Evolutionary conservation across 2,888 invertebrate species (phyloP).

Genomic region (Rhamnusium bicolor): DNA sequence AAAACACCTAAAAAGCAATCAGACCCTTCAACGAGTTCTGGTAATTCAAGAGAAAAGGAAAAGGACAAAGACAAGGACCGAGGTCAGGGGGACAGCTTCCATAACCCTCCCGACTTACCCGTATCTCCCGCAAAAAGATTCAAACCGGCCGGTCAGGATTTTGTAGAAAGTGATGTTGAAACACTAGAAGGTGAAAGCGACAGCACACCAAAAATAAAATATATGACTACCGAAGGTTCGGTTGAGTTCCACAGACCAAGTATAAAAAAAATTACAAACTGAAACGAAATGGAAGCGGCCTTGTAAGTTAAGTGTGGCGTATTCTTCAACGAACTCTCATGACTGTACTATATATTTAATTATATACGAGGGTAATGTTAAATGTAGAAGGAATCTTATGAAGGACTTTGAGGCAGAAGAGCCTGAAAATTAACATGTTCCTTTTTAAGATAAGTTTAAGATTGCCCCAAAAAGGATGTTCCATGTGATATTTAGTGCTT

Average conservation of each 20-base stretch:
- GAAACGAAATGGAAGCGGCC: slow-evolving; percentile 76
- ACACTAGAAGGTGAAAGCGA: slow-evolving; percentile 57
- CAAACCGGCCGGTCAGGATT: slow-evolving; percentile 49
- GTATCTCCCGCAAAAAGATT: slow-evolving; percentile 63
- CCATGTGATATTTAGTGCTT: slow-evolving; percentile 24
- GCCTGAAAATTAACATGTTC: slow-evolving; percentile 51
- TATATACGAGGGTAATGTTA: slow-evolving; percentile 76
- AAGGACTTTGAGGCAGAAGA: slow-evolving; percentile 68
- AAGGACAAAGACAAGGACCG: slow-evolving; percentile 52
- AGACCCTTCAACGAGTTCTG: slow-evolving; percentile 52
- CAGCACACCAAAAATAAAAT: slow-evolving; percentile 53
- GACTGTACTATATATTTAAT: slow-evolving; percentile 77
- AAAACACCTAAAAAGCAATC: slow-evolving; percentile 57
- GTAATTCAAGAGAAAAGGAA: slow-evolving; percentile 45
- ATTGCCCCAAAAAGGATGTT: background rate
- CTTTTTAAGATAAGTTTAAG: slow-evolving; percentile 11
- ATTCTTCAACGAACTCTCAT: slow-evolving; percentile 73
- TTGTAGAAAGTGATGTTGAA: slow-evolving; percentile 53
- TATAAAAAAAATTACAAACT: slow-evolving; percentile 66
- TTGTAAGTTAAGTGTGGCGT: slow-evolving; percentile 78
- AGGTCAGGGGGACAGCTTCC: slow-evolving; percentile 62
- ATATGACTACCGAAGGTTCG: slow-evolving; percentile 59
- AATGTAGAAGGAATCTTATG: slow-evolving; percentile 75
- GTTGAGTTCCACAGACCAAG: slow-evolving; percentile 66
- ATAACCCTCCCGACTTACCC: slow-evolving; percentile 47